Base-by-base conservation (phyloP, 2,113 vertebrate species). In the Hucho hucho region DNA sequence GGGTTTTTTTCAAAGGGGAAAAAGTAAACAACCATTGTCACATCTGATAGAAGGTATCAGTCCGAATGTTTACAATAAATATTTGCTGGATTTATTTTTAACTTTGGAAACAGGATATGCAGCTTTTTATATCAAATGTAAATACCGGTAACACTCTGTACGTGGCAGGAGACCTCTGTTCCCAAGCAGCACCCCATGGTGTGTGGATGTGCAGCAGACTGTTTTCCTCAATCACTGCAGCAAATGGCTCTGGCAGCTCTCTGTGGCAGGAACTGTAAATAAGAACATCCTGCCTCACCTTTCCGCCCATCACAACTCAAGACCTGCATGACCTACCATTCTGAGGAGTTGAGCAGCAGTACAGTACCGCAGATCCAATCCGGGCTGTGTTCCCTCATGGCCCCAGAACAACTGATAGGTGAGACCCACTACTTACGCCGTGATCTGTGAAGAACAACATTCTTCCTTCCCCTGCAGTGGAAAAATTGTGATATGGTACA, bases 121-220 rank as follows among this genome's bases (percentile, higher is more conserved):
- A 78, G 80, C 86, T 91, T 90, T 93, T 92, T 86, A 88, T 92
- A 92, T 89, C 83, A 87, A 53, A 61, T 74, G 86, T 92, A 90
- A 93, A 93, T 90, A 43, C 37, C 37, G 37, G 37, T 3, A 91
- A 88, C 79, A 84, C 18, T 47, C 2, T 53, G 49, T 53, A 14
- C 16, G 4, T 18, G 4, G 49, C 11, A 4, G 16, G 24, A 2
- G 0, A 72, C 85, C 64, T 37, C 29, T 75, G 86, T 88, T 87
- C 81, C 86, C 75, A 72, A 24, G 76, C 53, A 16, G 69, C 67
- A 79, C 87, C 75, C 86, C 84, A 84, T 83, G 75, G 83, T 72
- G 87, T 80, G 80, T 91, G 91, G 89, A 93, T 90, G 87, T 88
- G 82, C 75, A 37, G 76, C 80, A 90, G 84, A 89, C 90, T 83